Base-by-base conservation (phyloP, 2,113 vertebrate genomes). In the Pseudopipra pipra region DNA sequence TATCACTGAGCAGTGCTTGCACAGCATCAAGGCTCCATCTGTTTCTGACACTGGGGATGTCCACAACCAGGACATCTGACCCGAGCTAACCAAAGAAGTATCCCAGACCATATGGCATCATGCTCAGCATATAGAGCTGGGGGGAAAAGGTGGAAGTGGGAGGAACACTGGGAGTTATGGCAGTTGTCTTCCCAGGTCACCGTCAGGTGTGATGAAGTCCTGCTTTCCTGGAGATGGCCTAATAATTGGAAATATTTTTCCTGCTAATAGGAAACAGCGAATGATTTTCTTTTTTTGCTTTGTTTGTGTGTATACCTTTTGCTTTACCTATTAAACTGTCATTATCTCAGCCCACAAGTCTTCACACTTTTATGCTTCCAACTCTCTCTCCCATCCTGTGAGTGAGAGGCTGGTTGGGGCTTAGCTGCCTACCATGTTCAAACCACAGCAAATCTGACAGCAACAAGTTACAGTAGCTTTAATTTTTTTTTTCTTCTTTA, bases 141-240 rank as follows among this genome's bases (percentile, higher is more conserved):
- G 9, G 1, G 25, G 7, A 78, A 55, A 44, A 20, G 14, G 2
- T 65, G 30, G 22, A 27, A 52, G 5, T 23, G 6, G 12, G 20
- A 6, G 5, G 4, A 22, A 21, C 5, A 11, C 5, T 22, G 5
- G 0, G 14, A 73, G 9, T 43, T 15, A 47, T 3, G 8, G 3
- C 2, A 9, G 76, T 83, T 80, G 31, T 62, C 18, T 24, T 58
- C 20, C 16, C 24, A 43, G 37, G 33, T 8, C 24, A 28, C 23
- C 2, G 0, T 22, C 62, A 13, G 0, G 0, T 6, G 3, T 37
- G 24, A 47, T 19, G 30, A 10, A 43, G 5, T 24, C 15, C 16
- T 72, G 9, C 14, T 58, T 33, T 87, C 27, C 43, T 76, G 47
- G 28, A 18, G 16, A 25, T 10, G 24, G 11, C 52, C 71, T 12